These are phyloP conservation scores for Sarcophaga peregrina DNA, from an alignment of 1,140 invertebrate genomes.

Conservation along the genomic window DNA sequence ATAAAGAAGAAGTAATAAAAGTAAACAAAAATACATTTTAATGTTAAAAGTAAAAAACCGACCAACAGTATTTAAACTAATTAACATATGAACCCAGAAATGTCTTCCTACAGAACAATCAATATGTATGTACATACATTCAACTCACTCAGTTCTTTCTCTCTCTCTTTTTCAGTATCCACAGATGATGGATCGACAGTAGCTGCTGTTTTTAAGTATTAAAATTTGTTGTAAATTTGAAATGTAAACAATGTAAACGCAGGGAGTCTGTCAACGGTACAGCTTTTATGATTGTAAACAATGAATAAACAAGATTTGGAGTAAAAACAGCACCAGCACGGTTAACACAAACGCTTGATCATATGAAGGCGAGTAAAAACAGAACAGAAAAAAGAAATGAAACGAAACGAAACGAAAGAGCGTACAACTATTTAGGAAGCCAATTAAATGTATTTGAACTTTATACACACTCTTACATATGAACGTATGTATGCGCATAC, in stretches of 20 bases:
- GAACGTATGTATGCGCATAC: no score
- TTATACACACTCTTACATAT: background rate
- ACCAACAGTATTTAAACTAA: background rate
- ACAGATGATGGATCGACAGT: no score
- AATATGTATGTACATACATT: no score
- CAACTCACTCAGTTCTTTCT: no score
- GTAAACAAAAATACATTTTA: no score
- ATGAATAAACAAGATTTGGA: background rate
- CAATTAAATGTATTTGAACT: background rate
- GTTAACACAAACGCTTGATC: no score
- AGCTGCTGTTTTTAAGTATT: background rate
- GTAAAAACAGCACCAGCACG: background rate
- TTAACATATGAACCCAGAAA: background rate
- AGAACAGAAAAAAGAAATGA: no score
- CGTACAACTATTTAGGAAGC: background rate
- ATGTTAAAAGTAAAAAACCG: no score
- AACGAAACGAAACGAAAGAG: background rate
- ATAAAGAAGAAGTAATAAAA: no score
- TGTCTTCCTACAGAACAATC: background rate
- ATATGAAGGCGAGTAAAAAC: no score
- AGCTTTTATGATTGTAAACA: background rate
- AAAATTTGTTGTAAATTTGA: background rate
- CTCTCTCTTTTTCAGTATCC: no score
- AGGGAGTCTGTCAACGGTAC: background rate
- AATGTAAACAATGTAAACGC: background rate